Conservation (phyloP, 2,888 invertebrate species). For the Noctua janthe region DNA sequence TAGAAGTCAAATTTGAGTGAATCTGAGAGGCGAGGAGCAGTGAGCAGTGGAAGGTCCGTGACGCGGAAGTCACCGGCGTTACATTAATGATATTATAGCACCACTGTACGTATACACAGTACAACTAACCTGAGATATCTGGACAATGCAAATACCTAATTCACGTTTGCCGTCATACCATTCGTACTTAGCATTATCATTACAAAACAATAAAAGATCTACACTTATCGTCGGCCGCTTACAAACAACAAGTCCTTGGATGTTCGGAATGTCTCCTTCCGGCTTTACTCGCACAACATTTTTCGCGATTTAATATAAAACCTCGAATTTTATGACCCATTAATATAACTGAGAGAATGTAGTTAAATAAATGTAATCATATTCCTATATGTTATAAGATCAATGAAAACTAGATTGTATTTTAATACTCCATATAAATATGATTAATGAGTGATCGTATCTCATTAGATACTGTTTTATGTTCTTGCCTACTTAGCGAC, state of each 20-base stretch:
- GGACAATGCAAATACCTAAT: slow-evolving; percentile 42
- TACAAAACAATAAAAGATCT: slow-evolving; percentile 67
- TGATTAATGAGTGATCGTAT: slow-evolving; percentile 54
- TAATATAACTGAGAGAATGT: slow-evolving; percentile 43
- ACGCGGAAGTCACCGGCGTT: slow-evolving; percentile 74
- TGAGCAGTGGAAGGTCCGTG: slow-evolving; percentile 67
- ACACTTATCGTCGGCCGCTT: slow-evolving; percentile 54
- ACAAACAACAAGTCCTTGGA: slow-evolving; percentile 60
- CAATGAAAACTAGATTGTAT: slow-evolving; percentile 28
- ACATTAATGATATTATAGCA: slow-evolving; percentile 45
- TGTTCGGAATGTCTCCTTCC: slow-evolving; percentile 62
- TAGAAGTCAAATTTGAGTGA: slow-evolving; percentile 84
- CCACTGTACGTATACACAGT: slow-evolving; percentile 21
- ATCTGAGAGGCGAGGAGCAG: slow-evolving; percentile 70
- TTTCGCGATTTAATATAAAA: slow-evolving; percentile 57
- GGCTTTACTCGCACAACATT: slow-evolving; percentile 54
- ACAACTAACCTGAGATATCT: slow-evolving; percentile 26
- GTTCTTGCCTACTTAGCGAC: slow-evolving; percentile 35
- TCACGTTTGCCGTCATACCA: slow-evolving; percentile 31
- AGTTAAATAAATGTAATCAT: slow-evolving; percentile 38
- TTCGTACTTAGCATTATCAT: slow-evolving; percentile 57
- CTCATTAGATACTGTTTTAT: slow-evolving; percentile 50
- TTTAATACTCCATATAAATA: slow-evolving; percentile 43
- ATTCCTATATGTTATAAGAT: slow-evolving; percentile 24
- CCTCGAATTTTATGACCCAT: slow-evolving; percentile 52